Percentiles rank a stretch among this genome's conserved stretches.
Conservation (phyloP, 2,113 vertebrate species). For the Bubo blakistoni region DNA sequence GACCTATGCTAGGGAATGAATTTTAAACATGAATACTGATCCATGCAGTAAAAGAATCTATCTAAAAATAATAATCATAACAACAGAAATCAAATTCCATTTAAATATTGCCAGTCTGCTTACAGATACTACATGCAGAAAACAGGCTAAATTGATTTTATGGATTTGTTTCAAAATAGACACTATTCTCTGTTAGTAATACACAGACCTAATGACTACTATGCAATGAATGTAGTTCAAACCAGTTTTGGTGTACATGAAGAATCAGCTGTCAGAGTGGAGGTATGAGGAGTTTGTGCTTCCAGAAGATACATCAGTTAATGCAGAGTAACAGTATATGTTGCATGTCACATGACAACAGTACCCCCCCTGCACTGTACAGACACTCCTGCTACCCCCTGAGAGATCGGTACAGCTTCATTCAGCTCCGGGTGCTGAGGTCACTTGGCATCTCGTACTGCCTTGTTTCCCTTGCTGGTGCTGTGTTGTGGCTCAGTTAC, state of each 20-base stretch:
- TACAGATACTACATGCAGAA: neutral
- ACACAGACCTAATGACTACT: neutral
- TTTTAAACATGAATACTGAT: constrained; percentile 4
- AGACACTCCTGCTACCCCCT: neutral
- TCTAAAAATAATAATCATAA: neutral
- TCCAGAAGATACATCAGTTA: neutral
- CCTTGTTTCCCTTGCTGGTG: neutral
- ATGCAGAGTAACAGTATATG: neutral
- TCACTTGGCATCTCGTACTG: rapidly evolving
- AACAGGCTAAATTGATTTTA: neutral
- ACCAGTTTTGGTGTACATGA: neutral
- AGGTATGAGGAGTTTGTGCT: neutral
- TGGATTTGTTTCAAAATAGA: neutral
- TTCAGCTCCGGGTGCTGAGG: neutral
- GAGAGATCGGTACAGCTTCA: neutral
- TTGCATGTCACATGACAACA: neutral
- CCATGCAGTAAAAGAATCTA: neutral
- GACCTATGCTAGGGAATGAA: neutral
- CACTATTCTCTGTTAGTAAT: neutral
- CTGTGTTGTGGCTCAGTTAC: neutral
- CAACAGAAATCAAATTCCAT: neutral
- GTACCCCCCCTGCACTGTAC: rapidly evolving
- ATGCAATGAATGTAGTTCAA: neutral
- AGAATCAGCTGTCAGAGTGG: neutral
- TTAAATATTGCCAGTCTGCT: neutral